A percentile compares a stretch with the other conserved stretches of the same genome.
These are phyloP conservation scores for Pluvialis apricaria DNA, from an alignment of 2,113 vertebrate genomes.

Conservation along the genomic window DNA sequence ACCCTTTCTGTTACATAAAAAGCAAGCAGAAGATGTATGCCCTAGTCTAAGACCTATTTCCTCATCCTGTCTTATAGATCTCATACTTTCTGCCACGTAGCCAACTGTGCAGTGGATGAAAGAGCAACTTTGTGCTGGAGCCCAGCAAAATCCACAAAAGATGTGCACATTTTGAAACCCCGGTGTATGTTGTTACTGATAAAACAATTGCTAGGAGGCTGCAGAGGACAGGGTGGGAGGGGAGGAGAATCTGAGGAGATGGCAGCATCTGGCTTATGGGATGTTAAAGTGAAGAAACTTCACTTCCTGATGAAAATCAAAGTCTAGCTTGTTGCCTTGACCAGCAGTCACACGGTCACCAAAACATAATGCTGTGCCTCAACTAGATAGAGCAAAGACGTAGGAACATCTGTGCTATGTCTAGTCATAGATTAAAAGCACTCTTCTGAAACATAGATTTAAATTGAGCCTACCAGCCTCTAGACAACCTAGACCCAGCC, in stretches of 20 bases:
- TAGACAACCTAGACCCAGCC: background rate
- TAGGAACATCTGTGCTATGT: accelerated
- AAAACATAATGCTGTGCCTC: background rate
- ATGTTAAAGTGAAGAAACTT: background rate
- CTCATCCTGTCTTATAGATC: background rate
- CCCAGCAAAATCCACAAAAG: background rate
- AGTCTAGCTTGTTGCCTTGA: background rate
- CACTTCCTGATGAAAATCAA: background rate
- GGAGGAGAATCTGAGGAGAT: background rate
- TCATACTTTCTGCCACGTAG: accelerated
- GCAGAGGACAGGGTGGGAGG: background rate
- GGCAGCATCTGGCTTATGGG: background rate
- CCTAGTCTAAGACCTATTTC: background rate
- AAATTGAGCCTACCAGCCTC: background rate
- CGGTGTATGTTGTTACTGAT: background rate
- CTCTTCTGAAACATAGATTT: background rate
- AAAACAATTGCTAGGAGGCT: background rate
- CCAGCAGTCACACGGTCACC: background rate
- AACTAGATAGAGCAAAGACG: accelerated
- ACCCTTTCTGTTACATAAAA: background rate
- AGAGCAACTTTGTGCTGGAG: background rate
- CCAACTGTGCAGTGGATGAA: background rate
- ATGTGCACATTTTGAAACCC: background rate
- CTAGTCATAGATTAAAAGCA: background rate
- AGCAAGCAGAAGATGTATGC: background rate